Base-by-base conservation (phyloP, 2,113 vertebrate species). In the Rafetus swinhoei region DNA sequence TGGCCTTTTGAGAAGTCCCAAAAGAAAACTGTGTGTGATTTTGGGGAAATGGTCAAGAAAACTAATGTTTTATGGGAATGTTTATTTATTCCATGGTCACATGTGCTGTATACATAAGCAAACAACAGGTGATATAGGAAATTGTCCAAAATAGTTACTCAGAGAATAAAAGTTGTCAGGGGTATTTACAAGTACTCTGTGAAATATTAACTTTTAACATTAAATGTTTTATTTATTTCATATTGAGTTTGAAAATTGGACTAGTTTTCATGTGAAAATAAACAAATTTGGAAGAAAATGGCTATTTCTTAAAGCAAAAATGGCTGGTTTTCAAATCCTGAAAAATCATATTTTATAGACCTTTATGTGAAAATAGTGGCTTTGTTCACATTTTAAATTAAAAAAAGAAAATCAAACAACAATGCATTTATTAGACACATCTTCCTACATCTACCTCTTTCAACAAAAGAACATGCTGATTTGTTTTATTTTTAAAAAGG, bases 221-320 rank as follows among this genome's bases (percentile, higher is more conserved):
- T 91, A 24, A 56, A 93, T 25, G 8, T 90, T 82, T 81, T 81
- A 39, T 90, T 9, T 22, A 35, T 55, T 90, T 92, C 79, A 82
- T 84, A 89, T 86, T 74, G 79, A 89, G 86, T 85, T 50, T 77
- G 74, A 50, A 95, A 95, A 97, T 84, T 79, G 25, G 59, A 90
- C 92, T 94, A 65, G 72, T 85, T 96, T 95, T 93, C 86, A 97
- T 85, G 92, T 83, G 79, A 82, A 79, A 72, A 72, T 10, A 72
- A 22, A 56, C 72, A 53, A 72, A 32, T 86, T 89, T 80, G 24
- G 81, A 59, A 45, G 90, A 82, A 94, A 94, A 29, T 16, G 54
- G 21, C 52, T 90, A 54, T 81, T 27, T 90, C 27, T n/a, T 91
- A 35, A 80, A 91, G 74, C 3, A 87, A 93, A 95, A 94, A 82